Evolutionary conservation across 2,113 vertebrate species (phyloP).

Genomic region (Aramus guarauna): DNA sequence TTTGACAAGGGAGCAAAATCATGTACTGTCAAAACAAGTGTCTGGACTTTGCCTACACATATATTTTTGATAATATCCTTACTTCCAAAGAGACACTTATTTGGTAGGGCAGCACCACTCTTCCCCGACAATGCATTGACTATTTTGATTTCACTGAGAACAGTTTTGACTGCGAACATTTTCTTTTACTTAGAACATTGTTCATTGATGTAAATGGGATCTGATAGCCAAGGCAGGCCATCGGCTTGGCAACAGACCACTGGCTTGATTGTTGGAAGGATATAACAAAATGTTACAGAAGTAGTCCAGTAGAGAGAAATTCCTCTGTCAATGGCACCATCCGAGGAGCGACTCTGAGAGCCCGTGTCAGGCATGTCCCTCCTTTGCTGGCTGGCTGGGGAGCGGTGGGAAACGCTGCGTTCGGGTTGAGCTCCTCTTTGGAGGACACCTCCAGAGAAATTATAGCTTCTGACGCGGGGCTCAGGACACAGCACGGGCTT

Average conservation of each 20-base stretch:
- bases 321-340: neutral
- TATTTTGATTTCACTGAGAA: conserved; percentile 30
- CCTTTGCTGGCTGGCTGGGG: accelerated
- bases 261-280: neutral
- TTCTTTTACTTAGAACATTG: neutral
- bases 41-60: conserved; percentile 20
- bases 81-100: conserved; percentile 31
- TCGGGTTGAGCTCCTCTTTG: neutral
- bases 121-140: conserved; percentile 4
- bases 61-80: conserved; percentile 21
- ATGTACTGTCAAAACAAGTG: neutral
- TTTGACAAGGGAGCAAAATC: conserved; percentile 7
- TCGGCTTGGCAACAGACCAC: neutral
- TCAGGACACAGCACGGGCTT: accelerated
- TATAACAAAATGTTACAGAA: neutral
- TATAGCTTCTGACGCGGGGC: accelerated
- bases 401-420: accelerated
- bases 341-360: accelerated
- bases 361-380: accelerated
- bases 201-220: neutral
- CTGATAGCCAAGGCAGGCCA: neutral
- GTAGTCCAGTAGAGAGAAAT: neutral
- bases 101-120: neutral
- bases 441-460: neutral
- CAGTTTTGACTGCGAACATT: neutral